Base-by-base conservation (phyloP, 2,888 invertebrate genomes). In the Ditula angustiorana region DNA sequence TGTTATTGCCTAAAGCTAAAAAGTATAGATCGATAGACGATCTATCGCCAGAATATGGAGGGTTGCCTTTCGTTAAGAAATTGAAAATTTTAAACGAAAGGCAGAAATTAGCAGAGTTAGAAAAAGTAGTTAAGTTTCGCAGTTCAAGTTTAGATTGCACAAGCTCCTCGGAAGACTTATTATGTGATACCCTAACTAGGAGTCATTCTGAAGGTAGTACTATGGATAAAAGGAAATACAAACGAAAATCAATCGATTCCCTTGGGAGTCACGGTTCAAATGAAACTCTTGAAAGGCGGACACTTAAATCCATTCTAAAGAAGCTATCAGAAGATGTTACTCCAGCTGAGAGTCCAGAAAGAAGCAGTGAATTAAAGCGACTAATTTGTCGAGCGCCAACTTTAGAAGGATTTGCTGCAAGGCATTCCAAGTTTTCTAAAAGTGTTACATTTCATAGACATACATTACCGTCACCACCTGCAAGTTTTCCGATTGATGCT, bases 361-460 rank as follows among this genome's bases (percentile, higher is more conserved):
- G 89, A 70, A 89, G 79, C 70, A 94, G 92, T 67, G 96, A 96
- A 79, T 88, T 96, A 61, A 94, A 94, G 74, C 95, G 94, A 79
- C 88, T 97, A 67, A 95, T 96, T 90, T 21, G 53, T 30, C 93
- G 96, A 78, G 97, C 97, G 26, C 97, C 96, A 68, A 97, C 97
- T 66, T 92, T 97, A 74, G 97, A 97, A 93, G 97, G 97, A 67
- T 98, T 97, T 88, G 97, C 97, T 66, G 97, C 97, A 57, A 94
- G 97, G 80, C 97, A 97, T 89, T 96, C 96, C 70, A 97, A 97
- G 86, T 95, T 97, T 83, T 94, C 96, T 57, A 98, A 97, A 93
- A 97, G 97, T 87, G 97, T 97, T 70, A 97, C 97, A 68, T 97
- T 97, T 91, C 96, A 97, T 88, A 93, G 96, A 67, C 96, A 97